Percentiles rank a stretch among this genome's conserved stretches.
phyloP scores from a whole-genome alignment of 2,797 vertebrate genomes.

The Chelon labrosus region DNA sequence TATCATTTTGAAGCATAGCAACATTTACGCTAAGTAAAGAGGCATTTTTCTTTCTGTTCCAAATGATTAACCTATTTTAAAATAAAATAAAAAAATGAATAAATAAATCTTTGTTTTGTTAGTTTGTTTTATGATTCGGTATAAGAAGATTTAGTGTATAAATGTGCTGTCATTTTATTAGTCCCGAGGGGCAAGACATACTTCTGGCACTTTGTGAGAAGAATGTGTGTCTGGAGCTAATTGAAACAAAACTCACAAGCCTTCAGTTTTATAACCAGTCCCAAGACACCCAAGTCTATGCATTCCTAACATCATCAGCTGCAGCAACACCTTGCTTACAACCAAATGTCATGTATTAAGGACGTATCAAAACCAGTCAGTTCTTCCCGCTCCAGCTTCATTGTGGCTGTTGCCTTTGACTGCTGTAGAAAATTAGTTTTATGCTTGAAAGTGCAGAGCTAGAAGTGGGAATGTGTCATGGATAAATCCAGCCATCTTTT shows the following conservation, averaged over 20 bases:
- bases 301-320: conserved; percentile 24
- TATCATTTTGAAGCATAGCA: conserved; percentile 13
- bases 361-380: conserved; percentile 19
- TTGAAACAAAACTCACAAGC: conserved; percentile 34
- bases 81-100: neutral
- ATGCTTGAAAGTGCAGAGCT: conserved; percentile 37
- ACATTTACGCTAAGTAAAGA: neutral
- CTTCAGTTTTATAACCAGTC: conserved; percentile 36
- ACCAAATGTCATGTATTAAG: conserved; percentile 23
- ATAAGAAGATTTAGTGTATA: conserved; percentile 6
- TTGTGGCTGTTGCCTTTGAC: conserved; percentile 15
- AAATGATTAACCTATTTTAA: conserved; percentile 8
- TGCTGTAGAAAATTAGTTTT: conserved; percentile 29
- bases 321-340: conserved; percentile 24
- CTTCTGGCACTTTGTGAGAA: conserved; percentile 35
- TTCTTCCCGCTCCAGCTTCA: conserved; percentile 30
- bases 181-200: conserved; percentile 20
- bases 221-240: conserved; percentile 34
- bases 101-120: conserved; percentile 9
- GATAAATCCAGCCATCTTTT: conserved; percentile 26
- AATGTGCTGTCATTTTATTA: conserved; percentile 10
- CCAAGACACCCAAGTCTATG: conserved; percentile 24
- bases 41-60: neutral
- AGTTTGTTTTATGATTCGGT: conserved; percentile 1
- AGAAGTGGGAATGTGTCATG: conserved; percentile 24